Percentiles rank a stretch among this genome's conserved stretches.
Evolutionary conservation across 2,888 invertebrate species (phyloP).

Genomic region (Ligdia adustata): DNA sequence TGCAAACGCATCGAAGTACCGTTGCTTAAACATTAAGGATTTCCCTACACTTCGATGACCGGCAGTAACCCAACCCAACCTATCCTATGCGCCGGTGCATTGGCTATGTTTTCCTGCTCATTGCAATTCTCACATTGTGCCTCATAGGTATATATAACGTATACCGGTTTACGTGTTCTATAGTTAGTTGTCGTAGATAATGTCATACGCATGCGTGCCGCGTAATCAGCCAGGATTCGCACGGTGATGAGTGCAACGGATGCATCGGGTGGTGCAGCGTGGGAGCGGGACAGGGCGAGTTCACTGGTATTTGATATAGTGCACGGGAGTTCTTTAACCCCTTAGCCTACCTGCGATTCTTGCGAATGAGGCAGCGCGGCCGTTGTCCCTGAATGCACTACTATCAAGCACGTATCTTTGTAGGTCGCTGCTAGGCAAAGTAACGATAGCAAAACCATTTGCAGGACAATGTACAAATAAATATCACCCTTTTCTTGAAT

Average conservation of each 20-base stretch:
- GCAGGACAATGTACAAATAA: too few relatives aligned
- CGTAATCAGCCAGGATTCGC: slow-evolving; percentile 81
- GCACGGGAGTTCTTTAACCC: slow-evolving; percentile 83
- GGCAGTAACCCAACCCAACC: slow-evolving; percentile 37
- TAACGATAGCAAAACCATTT: slow-evolving; percentile 55
- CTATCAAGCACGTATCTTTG: slow-evolving; percentile 78
- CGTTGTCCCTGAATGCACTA: slow-evolving; percentile 81
- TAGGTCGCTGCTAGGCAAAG: slow-evolving; percentile 72
- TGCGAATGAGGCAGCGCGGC: slow-evolving; percentile 82
- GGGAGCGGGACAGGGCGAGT: slow-evolving; percentile 72
- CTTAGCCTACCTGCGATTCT: slow-evolving; percentile 83
- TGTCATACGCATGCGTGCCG: slow-evolving; percentile 78
- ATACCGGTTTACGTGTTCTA: slow-evolving; percentile 59
- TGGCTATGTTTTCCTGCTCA: slow-evolving; percentile 40
- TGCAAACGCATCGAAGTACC: slow-evolving; percentile 21
- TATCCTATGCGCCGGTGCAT: slow-evolving; percentile 37
- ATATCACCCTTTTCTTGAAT: too few relatives aligned
- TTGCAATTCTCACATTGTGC: slow-evolving; percentile 38
- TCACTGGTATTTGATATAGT: slow-evolving; percentile 85
- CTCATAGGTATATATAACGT: slow-evolving; percentile 45
- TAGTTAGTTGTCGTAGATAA: slow-evolving; percentile 67
- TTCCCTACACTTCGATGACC: slow-evolving; percentile 35
- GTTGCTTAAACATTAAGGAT: slow-evolving; percentile 27
- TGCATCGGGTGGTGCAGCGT: slow-evolving; percentile 68
- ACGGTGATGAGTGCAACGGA: slow-evolving; percentile 69